Percentiles rank a stretch among this genome's conserved stretches.
These are phyloP conservation scores for Andrena hattorfiana DNA, from an alignment of 2,888 invertebrate species.

Conservation along the genomic window DNA sequence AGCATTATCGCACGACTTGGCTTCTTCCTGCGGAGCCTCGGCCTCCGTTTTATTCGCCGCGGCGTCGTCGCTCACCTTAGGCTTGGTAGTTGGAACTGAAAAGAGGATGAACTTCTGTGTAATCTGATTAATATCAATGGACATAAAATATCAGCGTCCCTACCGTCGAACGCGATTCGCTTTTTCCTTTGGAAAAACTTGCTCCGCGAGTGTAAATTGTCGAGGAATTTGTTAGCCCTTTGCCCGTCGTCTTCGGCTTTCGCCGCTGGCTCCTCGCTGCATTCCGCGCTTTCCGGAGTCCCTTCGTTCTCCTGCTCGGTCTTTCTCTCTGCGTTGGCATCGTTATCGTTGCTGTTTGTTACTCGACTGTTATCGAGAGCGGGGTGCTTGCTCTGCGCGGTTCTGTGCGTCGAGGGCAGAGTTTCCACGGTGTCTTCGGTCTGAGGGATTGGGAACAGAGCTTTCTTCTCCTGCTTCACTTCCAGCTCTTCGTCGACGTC, in stretches of 20 bases:
- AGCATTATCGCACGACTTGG: neutral
- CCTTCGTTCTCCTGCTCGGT: slow-evolving; percentile 30
- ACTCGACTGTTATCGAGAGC: neutral
- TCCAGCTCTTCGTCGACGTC: slow-evolving; percentile 84
- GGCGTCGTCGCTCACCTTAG: slow-evolving; percentile 37
- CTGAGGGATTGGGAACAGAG: slow-evolving; percentile 85
- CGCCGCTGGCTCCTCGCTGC: slow-evolving; percentile 26
- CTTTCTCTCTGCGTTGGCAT: slow-evolving; percentile 37
- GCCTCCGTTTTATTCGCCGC: slow-evolving; percentile 46
- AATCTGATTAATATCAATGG: no score
- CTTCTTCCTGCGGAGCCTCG: slow-evolving; percentile 21
- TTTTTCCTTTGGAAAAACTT: slow-evolving; percentile 87
- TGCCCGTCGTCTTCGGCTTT: slow-evolving; percentile 62
- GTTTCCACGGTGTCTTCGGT: slow-evolving; percentile 66
- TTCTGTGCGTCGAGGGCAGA: neutral
- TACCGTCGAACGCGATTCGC: slow-evolving; percentile 85
- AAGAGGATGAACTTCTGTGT: neutral
- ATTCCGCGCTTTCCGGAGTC: slow-evolving; percentile 17
- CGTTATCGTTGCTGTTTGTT: slow-evolving; percentile 21
- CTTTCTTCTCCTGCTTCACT: slow-evolving; percentile 78
- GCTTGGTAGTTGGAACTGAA: slow-evolving; percentile 54
- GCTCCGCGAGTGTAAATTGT: slow-evolving; percentile 78
- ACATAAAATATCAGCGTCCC: neutral
- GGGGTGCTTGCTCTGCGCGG: slow-evolving; percentile 15
- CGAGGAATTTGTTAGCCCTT: slow-evolving; percentile 80